Base-by-base conservation (phyloP, 2,888 invertebrate genomes). In the Athalia circularis region DNA sequence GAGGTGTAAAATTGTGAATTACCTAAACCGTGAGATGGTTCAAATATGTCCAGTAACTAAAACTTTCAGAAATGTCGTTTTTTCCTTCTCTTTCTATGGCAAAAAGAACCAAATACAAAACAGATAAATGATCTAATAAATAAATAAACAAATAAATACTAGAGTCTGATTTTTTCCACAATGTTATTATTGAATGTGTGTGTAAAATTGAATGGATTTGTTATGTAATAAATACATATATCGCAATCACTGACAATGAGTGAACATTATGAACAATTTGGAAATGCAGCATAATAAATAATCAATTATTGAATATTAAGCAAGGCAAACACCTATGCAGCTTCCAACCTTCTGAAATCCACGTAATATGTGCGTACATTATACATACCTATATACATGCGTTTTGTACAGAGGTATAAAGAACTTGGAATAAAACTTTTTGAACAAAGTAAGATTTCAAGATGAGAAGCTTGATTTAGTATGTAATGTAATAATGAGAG, bases 391-490 rank as follows among this genome's bases (percentile, higher is more conserved):
- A 29, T 2, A 29, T 29, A 54, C 54, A 54, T 54, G 54, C 54
- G 9, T n/a, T 4, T 11, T 54, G n/a, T n/a, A 11, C 4, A 11
- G 6, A 54, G n/a, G 4, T 4, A 11, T 88, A 88, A 90, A 89
- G 77, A 72, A 54, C 67, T 59, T 6, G 7, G 57, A 72, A 13
- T 13, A 59, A 47, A 72, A 15, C 57, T 47, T 57, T 57, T 29
- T 13, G 13, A 4, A 5, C 15, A 47, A 13, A 47, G 47, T 45
- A 57, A 57, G n/a, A 43, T n/a, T 0, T 67, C 79, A 65, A 67
- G 48, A 70, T 54, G 80, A 79, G 29, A 29, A 29, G 29, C 29
- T 29, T 29, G 29, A 29, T 29, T 29, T 29, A 29, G 0, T 29
- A 29, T 29, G 29, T 29, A 1, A 29, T 29, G 29, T 29, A 29